Evolutionary conservation across 2,113 vertebrate genomes (phyloP), one percentile per base, ranked within the genome.

Genomic region (Ictalurus punctatus): DNA sequence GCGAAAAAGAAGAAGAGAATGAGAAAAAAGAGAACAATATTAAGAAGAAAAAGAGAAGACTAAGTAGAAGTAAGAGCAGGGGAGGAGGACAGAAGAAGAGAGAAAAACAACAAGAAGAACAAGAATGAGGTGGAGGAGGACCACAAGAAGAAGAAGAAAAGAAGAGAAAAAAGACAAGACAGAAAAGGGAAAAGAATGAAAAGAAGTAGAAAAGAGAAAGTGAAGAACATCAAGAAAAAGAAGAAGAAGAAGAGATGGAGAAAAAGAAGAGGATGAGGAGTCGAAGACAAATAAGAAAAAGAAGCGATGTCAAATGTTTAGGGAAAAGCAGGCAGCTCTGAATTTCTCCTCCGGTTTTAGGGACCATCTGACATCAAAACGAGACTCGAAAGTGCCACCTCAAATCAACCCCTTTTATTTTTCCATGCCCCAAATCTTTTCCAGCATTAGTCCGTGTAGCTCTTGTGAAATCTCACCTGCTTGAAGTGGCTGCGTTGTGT

Each of bases 401-500:
- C 40, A 76, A 92, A 92, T 91, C 87, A 83, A 80, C 88, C 88
- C 90, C 89, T 90, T 93, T 92, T 88, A 90, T 91, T 90, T 91
- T 91, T 83, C 67, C 73, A 48, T 58, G 63, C 85, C 92, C 87
- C n/a, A 63, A 85, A 90, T 88, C 85, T 89, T 92, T 90, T 90
- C 83, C 88, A 83, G 87, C 65, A 92, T 92, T 85, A 85, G 79
- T 67, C 69, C 65, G 63, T 84, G n/a, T 79, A 69, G 54, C 80
- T 89, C 85, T 23, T 52, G 81, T 93, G 89, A 94, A 94, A 94
- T 90, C 90, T 92, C 85, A 93, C 92, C 93, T 91, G 92, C 88
- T 94, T 83, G 90, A 90, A 93, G 89, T 89, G 88, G 87, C 88
- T 93, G 90, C 91, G 82, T 85, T 84, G 83, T 81, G 83, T 90